Percentiles rank a stretch among this genome's conserved stretches.
Evolutionary conservation across 2,113 vertebrate genomes (phyloP).

Genomic region (Pholis gunnellus): DNA sequence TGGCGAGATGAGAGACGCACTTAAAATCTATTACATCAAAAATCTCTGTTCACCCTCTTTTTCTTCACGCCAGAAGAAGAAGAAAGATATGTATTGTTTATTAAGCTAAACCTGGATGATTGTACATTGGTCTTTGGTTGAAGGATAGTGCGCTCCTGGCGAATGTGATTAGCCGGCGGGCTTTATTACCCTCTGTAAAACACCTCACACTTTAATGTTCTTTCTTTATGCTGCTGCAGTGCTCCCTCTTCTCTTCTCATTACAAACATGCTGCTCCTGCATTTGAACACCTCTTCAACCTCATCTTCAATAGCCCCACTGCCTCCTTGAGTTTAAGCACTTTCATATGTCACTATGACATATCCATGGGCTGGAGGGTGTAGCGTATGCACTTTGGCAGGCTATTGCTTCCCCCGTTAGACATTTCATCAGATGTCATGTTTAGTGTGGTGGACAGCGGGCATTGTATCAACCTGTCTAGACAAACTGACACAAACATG

Average conservation of each 20-base stretch:
- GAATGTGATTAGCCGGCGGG: slow-evolving; percentile 77
- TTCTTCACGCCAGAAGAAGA: slow-evolving; percentile 7
- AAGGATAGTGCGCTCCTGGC: slow-evolving; percentile 67
- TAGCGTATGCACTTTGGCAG: slow-evolving; percentile 72
- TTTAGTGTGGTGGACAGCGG: slow-evolving; percentile 40
- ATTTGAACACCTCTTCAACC: slow-evolving; percentile 68
- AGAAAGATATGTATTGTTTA: slow-evolving; percentile 43
- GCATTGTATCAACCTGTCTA: slow-evolving; percentile 38
- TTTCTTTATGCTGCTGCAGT: slow-evolving; percentile 79
- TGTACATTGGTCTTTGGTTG: slow-evolving; percentile 64
- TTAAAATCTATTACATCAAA: slow-evolving; percentile 25
- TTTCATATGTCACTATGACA: slow-evolving; percentile 82
- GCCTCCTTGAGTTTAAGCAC: slow-evolving; percentile 66
- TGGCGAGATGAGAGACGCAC: background rate
- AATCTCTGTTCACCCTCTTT: slow-evolving; percentile 14
- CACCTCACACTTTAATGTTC: slow-evolving; percentile 81
- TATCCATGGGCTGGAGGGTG: slow-evolving; percentile 57
- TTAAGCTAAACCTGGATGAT: slow-evolving; percentile 62
- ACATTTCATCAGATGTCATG: slow-evolving; percentile 58
- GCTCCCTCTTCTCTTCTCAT: slow-evolving; percentile 70
- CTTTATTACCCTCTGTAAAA: slow-evolving; percentile 83
- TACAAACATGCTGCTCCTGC: slow-evolving; percentile 81
- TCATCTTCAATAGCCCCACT: slow-evolving; percentile 40
- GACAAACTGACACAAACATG: slow-evolving; percentile 38
- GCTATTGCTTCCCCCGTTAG: slow-evolving; percentile 31